Base-by-base conservation (phyloP, 1,140 invertebrate genomes). In the Drosophila obscura region DNA sequence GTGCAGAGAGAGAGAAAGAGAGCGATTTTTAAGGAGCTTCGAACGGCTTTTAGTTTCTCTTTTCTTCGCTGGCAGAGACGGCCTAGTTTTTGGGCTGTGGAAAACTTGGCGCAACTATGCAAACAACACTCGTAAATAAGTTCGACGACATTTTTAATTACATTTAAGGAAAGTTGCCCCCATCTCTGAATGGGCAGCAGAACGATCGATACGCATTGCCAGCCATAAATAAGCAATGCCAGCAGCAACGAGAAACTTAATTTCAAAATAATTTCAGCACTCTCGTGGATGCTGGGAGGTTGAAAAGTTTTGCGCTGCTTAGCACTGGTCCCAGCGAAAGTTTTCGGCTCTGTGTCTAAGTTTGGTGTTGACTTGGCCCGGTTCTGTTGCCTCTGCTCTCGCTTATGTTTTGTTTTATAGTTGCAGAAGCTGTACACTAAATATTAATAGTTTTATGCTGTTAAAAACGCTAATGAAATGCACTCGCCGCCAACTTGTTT, bases 141-240 rank as follows among this genome's bases (percentile, higher is more conserved):
- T 87, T 87, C 82, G 71, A 82, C 83, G 82, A 88, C 83, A 87
- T 88, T 87, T 87, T 88, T 87, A 88, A 87, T 87, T 87, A 82
- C 82, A 85, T 82, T 88, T 87, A 68, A 79, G 56, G 71, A 79
- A 88, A 88, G 83, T 87, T 88, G 46, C 16, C 56, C 24, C 22
- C 50, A 4, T 4, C 31, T 39, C 43, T 55, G 44, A 44, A 39
- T 57, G 45, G 41, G 22, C 24, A 28, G 9, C 4, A 64, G 82
- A 75, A 82, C 83, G 83, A 87, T 87, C 79, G 83, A 88, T 87
- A 74, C 65, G 81, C 78, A 81, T 60, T 87, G 78, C 61, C 52
- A 73, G 65, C 51, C 82, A 87, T 85, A 85, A 85, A 85, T 85
- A 85, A 85, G 68, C 76, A 81, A 84, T 80, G 73, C 64, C 63